phyloP scores from a whole-genome alignment of 2,888 invertebrate species.

The Heteropelma amictum region DNA sequence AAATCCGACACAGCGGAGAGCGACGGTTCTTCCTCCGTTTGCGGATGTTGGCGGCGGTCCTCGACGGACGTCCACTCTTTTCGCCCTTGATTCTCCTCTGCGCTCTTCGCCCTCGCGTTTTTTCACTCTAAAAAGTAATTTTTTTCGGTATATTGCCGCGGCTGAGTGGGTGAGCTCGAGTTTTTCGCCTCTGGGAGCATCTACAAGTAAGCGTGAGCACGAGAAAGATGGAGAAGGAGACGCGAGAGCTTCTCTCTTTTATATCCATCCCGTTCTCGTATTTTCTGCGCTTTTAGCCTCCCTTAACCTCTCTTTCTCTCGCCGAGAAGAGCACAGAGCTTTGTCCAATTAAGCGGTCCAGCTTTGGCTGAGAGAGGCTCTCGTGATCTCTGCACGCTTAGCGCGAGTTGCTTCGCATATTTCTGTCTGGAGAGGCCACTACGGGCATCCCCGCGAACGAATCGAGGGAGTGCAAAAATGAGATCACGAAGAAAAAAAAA shows the following conservation, averaged over 20 bases:
- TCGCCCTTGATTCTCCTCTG: slow-evolving; percentile 37
- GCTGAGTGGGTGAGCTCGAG: slow-evolving; percentile 63
- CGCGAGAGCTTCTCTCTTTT: slow-evolving; percentile 20
- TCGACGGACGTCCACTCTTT: slow-evolving; percentile 39
- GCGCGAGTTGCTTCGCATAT: slow-evolving; percentile 72
- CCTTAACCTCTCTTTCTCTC: slow-evolving; percentile 24
- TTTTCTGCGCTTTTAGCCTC: slow-evolving; percentile 32
- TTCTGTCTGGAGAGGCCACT: slow-evolving; percentile 72
- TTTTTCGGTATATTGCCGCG: slow-evolving; percentile 74
- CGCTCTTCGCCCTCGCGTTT: slow-evolving; percentile 41
- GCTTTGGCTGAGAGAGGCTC: slow-evolving; percentile 63
- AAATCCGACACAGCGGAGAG: slow-evolving; percentile 1
- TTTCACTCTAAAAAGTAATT: slow-evolving; percentile 68
- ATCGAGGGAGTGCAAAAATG: slow-evolving; percentile 56
- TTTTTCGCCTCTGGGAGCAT: slow-evolving; percentile 25
- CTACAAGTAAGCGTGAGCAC: slow-evolving; percentile 34
- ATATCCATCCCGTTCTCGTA: slow-evolving; percentile 35
- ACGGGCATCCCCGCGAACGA: slow-evolving; percentile 44
- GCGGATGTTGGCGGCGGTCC: slow-evolving; percentile 35
- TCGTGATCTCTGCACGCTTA: slow-evolving; percentile 61
- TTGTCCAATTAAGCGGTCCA: slow-evolving; percentile 77
- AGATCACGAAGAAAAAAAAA: slow-evolving; percentile 61
- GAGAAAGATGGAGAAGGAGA: not conserved
- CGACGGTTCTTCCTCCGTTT: slow-evolving; percentile 41
- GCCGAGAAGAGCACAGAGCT: slow-evolving; percentile 64